Conservation (phyloP, 1,140 invertebrate species). For the Drosophila mauritiana region DNA sequence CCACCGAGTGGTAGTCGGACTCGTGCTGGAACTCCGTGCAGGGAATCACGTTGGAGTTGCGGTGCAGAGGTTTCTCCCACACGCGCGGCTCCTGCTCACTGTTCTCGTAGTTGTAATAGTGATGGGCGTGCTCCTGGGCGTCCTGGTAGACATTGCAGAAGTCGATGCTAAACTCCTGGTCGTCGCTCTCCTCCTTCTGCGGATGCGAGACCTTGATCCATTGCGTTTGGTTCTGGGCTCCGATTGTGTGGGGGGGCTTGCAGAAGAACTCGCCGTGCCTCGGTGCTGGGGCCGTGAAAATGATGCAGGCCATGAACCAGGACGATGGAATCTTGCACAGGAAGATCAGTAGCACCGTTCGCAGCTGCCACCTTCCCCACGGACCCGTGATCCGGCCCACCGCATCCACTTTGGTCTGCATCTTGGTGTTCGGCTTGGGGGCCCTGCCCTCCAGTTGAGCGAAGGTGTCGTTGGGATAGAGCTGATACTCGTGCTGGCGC, state of each 20-base stretch:
- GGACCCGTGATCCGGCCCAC: conserved; percentile 82
- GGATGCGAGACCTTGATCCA: conserved; percentile 84
- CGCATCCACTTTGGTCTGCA: conserved; percentile 83
- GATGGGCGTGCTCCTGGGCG: conserved; percentile 78
- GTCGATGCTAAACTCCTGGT: conserved; percentile 81
- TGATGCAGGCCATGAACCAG: conserved; percentile 85
- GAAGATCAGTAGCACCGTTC: conserved; percentile 82
- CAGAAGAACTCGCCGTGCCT: conserved; percentile 83
- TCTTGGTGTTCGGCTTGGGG: conserved; percentile 54
- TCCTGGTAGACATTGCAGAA: conserved; percentile 83
- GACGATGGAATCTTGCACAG: conserved; percentile 85
- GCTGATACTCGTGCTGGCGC: conserved; percentile 53
- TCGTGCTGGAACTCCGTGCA: conserved; percentile 80
- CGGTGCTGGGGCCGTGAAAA: conserved; percentile 81
- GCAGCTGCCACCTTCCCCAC: conserved; percentile 84
- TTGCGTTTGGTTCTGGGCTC: conserved; percentile 68
- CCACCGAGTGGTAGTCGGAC: conserved; percentile 75
- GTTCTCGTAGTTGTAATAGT: conserved; percentile 75
- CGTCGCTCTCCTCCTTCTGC: conserved; percentile 74
- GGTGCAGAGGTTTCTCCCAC: conserved; percentile 69
- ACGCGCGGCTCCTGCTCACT: conserved; percentile 67
- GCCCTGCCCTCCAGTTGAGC: conserved; percentile 64
- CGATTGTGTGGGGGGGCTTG: conserved; percentile 70
- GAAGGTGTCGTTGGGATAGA: conserved; percentile 80
- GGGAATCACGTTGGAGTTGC: conserved; percentile 74